Percentiles rank a stretch among this genome's conserved stretches.
Evolutionary conservation across 2,888 invertebrate species (phyloP).

Genomic region (Eremobia ochroleuca): DNA sequence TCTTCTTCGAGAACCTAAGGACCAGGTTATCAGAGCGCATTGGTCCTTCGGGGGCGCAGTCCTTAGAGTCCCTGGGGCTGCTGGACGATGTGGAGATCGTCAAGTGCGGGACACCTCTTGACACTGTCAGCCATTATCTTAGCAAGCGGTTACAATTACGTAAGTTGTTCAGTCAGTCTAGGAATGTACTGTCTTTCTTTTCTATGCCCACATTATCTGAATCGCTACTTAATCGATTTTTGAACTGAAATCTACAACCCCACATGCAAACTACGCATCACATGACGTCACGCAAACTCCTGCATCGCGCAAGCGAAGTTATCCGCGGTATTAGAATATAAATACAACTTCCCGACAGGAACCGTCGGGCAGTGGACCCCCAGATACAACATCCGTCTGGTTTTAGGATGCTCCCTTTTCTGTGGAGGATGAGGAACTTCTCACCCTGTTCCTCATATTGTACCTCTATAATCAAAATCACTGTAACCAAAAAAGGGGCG

Average conservation of each 20-base stretch:
- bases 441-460: neutral
- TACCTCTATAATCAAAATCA: neutral
- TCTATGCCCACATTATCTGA: too few relatives aligned
- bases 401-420: neutral
- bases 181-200: neutral
- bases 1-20: slow-evolving; percentile 98
- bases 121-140: slow-evolving; percentile 97
- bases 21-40: slow-evolving; percentile 95
- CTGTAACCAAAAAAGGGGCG: neutral
- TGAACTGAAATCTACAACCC: neutral
- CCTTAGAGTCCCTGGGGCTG: slow-evolving; percentile 97
- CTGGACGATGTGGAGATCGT: slow-evolving; percentile 95
- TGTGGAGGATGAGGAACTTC: neutral
- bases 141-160: slow-evolving; percentile 95
- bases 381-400: neutral
- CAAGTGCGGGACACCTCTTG: slow-evolving; percentile 96
- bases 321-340: neutral
- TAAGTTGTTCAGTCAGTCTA: slow-evolving; percentile 74
- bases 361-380: neutral
- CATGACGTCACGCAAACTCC: neutral
- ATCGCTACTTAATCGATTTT: neutral
- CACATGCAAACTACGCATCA: neutral
- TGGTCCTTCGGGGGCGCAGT: slow-evolving; percentile 93
- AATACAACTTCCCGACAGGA: neutral
- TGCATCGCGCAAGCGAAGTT: neutral